Percentiles rank a stretch among this genome's conserved stretches.
phyloP scores from a whole-genome alignment of 2,113 vertebrate species.

The Myocastor coypus region DNA sequence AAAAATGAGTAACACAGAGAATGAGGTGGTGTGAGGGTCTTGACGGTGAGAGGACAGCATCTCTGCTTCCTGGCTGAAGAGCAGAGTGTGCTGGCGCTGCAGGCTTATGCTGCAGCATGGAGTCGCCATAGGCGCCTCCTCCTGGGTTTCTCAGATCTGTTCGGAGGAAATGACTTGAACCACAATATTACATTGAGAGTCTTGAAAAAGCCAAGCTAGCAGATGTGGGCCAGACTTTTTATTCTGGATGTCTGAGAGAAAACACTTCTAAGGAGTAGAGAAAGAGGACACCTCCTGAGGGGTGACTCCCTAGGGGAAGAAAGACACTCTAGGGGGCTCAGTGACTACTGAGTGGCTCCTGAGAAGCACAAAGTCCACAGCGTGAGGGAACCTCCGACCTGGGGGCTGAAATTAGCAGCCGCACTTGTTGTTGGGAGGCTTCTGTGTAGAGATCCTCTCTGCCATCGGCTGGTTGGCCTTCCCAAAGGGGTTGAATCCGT shows the following conservation, averaged over 20 bases:
- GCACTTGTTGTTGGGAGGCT: not conserved
- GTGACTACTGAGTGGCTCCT: not conserved
- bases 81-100: not conserved
- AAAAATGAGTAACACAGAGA: not conserved
- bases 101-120: accelerated
- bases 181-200: accelerated
- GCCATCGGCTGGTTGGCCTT: not conserved
- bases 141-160: not conserved
- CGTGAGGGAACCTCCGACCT: slow-evolving; percentile 21
- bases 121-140: not conserved
- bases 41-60: not conserved
- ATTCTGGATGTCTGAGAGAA: not conserved
- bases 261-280: not conserved
- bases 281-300: not conserved
- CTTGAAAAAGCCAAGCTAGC: not conserved
- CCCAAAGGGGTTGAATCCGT: not conserved
- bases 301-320: not conserved
- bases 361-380: not conserved
- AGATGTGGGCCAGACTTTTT: not conserved
- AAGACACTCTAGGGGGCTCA: accelerated
- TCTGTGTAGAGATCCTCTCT: slow-evolving; percentile 19
- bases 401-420: not conserved
- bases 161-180: not conserved
- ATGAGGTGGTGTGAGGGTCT: no score
- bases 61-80: accelerated